Conservation (phyloP, 2,113 vertebrate genomes). For the Leucosticte australis region DNA sequence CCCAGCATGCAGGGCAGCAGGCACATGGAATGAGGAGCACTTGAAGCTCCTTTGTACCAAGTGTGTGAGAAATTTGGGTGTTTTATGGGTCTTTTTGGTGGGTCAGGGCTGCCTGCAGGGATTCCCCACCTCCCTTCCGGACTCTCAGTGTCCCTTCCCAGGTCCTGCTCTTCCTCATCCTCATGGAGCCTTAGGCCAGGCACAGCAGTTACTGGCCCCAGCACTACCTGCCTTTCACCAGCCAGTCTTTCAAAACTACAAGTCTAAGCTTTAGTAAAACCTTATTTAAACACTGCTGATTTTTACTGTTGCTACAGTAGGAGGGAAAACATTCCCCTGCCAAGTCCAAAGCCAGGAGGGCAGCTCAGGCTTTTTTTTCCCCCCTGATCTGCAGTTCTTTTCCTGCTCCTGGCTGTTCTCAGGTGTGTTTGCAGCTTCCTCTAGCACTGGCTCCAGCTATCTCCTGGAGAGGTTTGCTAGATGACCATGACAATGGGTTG, state of each 20-base stretch:
- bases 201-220: not conserved
- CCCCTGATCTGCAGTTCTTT: not conserved
- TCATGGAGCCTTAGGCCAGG: not conserved
- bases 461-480: not conserved
- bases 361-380: not conserved
- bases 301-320: not conserved
- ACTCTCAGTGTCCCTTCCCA: not conserved
- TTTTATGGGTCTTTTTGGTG: not conserved
- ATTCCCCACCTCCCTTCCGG: not conserved
- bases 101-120: not conserved
- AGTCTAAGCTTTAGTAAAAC: not conserved
- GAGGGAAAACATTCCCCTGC: not conserved
- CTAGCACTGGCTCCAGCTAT: not conserved
- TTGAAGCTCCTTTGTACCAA: not conserved
- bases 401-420: not conserved
- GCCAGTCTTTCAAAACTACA: not conserved
- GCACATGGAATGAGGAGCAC: accelerated
- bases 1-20: not conserved
- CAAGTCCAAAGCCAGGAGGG: not conserved
- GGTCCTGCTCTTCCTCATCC: not conserved
- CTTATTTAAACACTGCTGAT: not conserved
- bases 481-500: not conserved
- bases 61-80: not conserved
- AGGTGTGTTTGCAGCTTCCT: not conserved
- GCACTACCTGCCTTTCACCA: not conserved